These are phyloP conservation scores for Nemotelus nigrinus DNA, from an alignment of 2,888 invertebrate species.

Conservation along the genomic window DNA sequence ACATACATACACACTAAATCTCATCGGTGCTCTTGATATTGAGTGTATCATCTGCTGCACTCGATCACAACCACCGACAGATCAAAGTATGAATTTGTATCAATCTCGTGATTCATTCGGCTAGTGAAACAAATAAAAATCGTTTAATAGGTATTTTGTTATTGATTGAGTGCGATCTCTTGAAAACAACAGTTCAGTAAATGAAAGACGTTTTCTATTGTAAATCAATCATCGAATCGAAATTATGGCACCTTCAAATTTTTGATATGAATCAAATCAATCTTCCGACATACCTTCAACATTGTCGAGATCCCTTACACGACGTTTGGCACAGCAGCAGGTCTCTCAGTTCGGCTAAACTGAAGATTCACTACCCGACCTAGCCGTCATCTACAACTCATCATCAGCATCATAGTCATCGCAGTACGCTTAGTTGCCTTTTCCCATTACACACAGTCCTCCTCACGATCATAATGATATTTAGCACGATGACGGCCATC, in stretches of 20 bases:
- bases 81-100: too few species aligned
- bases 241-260: constrained; percentile 34
- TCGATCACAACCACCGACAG: neutral
- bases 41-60: neutral
- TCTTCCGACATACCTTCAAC: constrained; percentile 4
- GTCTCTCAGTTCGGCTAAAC: too few species aligned
- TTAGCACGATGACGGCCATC: too few species aligned
- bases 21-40: neutral
- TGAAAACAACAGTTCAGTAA: constrained; percentile 5
- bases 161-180: neutral
- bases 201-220: constrained; percentile 33
- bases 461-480: too few species aligned
- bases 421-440: too few species aligned
- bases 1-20: neutral
- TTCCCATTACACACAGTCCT: too few species aligned
- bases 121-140: neutral
- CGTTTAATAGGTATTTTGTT: neutral
- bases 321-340: too few species aligned
- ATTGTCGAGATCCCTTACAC: neutral
- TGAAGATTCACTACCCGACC: too few species aligned
- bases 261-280: constrained; percentile 37
- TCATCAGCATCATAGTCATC: too few species aligned
- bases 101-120: constrained; percentile 15
- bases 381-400: too few species aligned
- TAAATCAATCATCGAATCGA: constrained; percentile 37